Evolutionary conservation across 92 coral and sea anemone species (phyloP).

Genomic region (Diadumene lineata): DNA sequence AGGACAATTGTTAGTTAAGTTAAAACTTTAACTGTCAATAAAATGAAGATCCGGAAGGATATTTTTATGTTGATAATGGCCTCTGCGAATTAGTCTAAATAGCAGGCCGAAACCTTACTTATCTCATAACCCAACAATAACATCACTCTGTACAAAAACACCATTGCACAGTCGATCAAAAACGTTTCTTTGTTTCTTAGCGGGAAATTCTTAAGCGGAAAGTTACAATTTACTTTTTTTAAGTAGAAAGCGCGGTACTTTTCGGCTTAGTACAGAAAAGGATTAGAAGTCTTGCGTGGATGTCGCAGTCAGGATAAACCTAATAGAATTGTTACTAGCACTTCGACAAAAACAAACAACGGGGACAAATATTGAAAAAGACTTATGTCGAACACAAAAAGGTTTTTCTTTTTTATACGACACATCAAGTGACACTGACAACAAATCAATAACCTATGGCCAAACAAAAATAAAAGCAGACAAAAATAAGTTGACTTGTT

Average conservation of each 20-base stretch:
- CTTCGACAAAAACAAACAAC: slow-evolving; percentile 33
- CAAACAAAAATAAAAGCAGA: slow-evolving; percentile 7
- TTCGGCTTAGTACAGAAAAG: slow-evolving; percentile 8
- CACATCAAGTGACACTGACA: slow-evolving; percentile 17
- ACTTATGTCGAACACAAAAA: slow-evolving; percentile 26
- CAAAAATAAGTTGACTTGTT: slow-evolving; percentile 5
- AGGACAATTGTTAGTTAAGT: slow-evolving; percentile 14
- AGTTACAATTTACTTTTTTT: not conserved
- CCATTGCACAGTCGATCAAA: not conserved
- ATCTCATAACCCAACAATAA: not conserved
- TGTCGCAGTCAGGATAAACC: slow-evolving; percentile 19
- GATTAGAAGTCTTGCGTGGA: not conserved
- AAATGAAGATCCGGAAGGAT: slow-evolving; percentile 22
- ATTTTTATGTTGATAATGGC: slow-evolving; percentile 17
- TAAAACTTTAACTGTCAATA: slow-evolving; percentile 9
- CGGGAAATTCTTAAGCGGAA: not conserved
- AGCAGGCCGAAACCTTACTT: not conserved
- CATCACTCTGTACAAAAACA: not conserved
- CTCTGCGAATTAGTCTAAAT: slow-evolving; percentile 13
- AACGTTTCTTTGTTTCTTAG: slow-evolving; percentile 1
- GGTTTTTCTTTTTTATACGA: slow-evolving; percentile 13
- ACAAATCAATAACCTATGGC: slow-evolving; percentile 19
- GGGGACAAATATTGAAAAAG: slow-evolving; percentile 19
- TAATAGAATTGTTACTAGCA: slow-evolving; percentile 19
- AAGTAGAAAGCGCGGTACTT: not conserved